Conservation (phyloP, 2,113 vertebrate genomes). For the Laticauda laticaudata region DNA sequence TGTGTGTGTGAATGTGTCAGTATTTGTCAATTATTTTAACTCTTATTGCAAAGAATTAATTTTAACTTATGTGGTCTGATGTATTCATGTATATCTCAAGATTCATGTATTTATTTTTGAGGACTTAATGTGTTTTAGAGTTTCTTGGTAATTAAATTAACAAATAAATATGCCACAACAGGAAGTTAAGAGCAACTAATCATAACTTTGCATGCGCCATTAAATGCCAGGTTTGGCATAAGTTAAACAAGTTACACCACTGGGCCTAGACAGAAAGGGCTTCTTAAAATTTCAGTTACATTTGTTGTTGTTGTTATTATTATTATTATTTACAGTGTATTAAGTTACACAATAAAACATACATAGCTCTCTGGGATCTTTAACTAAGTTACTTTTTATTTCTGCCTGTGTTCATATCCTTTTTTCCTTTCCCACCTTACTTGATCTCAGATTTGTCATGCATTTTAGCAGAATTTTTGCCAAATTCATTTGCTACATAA, state of each 20-base stretch:
- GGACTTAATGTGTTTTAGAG: not conserved
- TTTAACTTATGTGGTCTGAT: not conserved
- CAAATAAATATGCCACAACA: not conserved
- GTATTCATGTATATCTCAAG: not conserved
- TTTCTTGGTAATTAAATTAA: not conserved
- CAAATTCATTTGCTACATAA: not conserved
- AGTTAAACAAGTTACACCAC: not conserved
- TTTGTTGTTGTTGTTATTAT: not conserved
- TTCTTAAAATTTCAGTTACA: not conserved
- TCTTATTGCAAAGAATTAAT: not conserved
- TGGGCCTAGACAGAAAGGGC: not conserved
- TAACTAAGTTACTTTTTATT: not conserved
- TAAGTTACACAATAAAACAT: not conserved
- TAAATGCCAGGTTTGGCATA: not conserved
- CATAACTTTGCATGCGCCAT: not conserved
- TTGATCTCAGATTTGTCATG: not conserved
- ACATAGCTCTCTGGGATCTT: not conserved
- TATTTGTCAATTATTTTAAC: not conserved
- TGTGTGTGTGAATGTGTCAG: not conserved
- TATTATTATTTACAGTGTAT: not conserved
- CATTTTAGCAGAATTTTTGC: not conserved
- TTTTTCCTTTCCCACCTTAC: not conserved
- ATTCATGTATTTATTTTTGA: not conserved
- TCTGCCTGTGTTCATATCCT: not conserved
- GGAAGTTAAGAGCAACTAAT: not conserved